phyloP scores from a whole-genome alignment of 2,113 vertebrate genomes.

The Thryonomys swinderianus region DNA sequence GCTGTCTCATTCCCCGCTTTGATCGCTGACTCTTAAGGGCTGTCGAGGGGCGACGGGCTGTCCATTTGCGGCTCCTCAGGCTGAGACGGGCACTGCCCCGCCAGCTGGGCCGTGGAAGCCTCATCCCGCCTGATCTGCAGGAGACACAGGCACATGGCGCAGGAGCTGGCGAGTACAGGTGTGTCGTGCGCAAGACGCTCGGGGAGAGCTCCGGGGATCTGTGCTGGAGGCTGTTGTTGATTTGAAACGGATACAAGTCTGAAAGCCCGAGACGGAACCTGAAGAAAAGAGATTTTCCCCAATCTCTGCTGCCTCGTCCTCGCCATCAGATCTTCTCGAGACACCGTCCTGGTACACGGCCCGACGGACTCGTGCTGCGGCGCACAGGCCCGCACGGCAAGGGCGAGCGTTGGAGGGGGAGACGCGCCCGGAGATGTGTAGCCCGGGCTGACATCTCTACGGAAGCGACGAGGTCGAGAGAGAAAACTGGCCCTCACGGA shows the following conservation, averaged over 20 bases:
- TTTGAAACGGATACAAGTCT: conserved; percentile 60
- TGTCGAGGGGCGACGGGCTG: neutral
- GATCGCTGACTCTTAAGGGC: neutral
- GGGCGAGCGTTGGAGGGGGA: neutral
- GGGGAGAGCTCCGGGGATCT: neutral
- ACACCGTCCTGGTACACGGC: neutral
- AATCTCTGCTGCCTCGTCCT: conserved; percentile 22
- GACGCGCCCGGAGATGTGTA: neutral
- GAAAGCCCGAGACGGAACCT: conserved; percentile 20
- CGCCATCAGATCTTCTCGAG: conserved; percentile 11
- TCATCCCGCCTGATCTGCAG: neutral
- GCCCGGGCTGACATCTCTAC: neutral
- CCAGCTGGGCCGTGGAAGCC: neutral
- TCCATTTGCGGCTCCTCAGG: neutral
- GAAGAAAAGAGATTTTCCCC: conserved; percentile 5
- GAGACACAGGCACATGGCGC: neutral
- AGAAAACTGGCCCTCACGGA: neutral
- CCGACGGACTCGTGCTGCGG: neutral
- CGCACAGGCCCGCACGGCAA: neutral
- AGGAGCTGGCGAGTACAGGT: too few relatives aligned
- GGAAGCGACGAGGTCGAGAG: neutral
- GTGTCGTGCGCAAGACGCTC: neutral
- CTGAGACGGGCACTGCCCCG: neutral
- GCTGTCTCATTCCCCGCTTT: neutral
- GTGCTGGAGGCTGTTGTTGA: conserved; percentile 49